Conservation (phyloP, 1,140 invertebrate species). For the Caenorhabditis tropicalis region DNA sequence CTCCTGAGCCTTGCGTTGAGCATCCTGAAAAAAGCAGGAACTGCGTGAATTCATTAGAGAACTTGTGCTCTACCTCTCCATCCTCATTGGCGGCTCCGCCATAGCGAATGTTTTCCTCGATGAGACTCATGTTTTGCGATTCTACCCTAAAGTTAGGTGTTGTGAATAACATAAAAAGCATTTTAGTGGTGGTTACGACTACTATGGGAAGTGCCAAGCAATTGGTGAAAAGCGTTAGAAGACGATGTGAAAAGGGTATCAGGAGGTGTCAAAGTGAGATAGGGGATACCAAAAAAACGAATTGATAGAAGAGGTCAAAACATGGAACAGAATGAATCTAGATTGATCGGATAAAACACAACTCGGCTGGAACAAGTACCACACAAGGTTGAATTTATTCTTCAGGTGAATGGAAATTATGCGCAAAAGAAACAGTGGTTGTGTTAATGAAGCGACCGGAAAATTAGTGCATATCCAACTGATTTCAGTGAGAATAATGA, state of each 20-base stretch:
- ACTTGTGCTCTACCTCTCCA: conserved; percentile 1
- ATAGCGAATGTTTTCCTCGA: conserved; percentile 58
- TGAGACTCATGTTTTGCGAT: conserved; percentile 31
- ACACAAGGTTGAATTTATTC: background rate
- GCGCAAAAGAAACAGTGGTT: background rate
- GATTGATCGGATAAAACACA: background rate
- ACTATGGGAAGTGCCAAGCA: conserved; percentile 30
- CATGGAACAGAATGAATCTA: background rate
- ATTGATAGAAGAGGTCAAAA: conserved; percentile 31
- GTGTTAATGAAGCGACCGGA: background rate
- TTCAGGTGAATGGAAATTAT: background rate
- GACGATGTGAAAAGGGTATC: background rate
- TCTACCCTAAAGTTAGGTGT: background rate
- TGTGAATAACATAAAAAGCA: background rate
- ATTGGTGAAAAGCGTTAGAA: conserved; percentile 38
- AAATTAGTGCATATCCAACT: conserved; percentile 23
- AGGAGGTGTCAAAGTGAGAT: background rate
- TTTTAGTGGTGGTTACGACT: background rate
- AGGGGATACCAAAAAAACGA: background rate
- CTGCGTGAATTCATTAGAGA: too few relatives aligned
- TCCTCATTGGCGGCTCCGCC: conserved; percentile 57
- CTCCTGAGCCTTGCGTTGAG: conserved; percentile 58
- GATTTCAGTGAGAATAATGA: background rate
- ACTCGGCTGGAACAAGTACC: background rate
- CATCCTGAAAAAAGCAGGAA: conserved; percentile 61